These are phyloP conservation scores for Stictonetta naevosa DNA, from an alignment of 2,113 vertebrate species.

Conservation along the genomic window DNA sequence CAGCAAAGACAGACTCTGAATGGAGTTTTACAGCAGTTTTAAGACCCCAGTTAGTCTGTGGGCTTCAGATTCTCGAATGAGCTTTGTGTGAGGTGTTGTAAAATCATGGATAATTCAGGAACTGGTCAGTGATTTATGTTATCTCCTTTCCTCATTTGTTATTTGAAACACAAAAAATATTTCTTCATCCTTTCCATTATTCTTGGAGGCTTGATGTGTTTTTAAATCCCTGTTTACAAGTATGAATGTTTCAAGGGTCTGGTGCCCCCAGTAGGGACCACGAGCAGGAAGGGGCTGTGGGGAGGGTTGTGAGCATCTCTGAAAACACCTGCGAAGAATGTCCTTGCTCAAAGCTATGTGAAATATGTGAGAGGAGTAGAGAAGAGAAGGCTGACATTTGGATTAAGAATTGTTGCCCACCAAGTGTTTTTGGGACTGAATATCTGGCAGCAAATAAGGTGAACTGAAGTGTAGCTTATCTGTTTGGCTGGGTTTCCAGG, in stretches of 20 bases:
- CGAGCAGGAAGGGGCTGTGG: not conserved
- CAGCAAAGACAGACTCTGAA: not conserved
- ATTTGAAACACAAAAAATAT: not conserved
- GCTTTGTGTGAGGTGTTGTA: not conserved
- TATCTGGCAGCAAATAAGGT: constrained; percentile 27
- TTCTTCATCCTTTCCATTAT: not conserved
- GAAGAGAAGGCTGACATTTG: constrained; percentile 15
- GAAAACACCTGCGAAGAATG: not conserved
- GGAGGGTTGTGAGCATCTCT: not conserved
- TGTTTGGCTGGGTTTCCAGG: constrained; percentile 37
- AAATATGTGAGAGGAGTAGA: not conserved
- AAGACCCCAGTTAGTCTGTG: not conserved
- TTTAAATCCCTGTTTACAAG: not conserved
- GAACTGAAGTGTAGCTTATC: not conserved
- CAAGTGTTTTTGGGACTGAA: constrained; percentile 3
- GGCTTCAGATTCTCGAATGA: not conserved
- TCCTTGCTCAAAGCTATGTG: not conserved
- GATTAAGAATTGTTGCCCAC: constrained; percentile 2
- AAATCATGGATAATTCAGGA: not conserved
- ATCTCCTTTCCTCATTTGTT: not conserved
- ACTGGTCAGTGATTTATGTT: not conserved
- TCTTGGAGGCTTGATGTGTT: not conserved
- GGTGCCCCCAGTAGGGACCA: not conserved
- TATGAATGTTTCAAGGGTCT: not conserved
- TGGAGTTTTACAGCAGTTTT: not conserved